phyloP scores from a whole-genome alignment of 2,888 invertebrate genomes.

The Lasioglossum calceatum region DNA sequence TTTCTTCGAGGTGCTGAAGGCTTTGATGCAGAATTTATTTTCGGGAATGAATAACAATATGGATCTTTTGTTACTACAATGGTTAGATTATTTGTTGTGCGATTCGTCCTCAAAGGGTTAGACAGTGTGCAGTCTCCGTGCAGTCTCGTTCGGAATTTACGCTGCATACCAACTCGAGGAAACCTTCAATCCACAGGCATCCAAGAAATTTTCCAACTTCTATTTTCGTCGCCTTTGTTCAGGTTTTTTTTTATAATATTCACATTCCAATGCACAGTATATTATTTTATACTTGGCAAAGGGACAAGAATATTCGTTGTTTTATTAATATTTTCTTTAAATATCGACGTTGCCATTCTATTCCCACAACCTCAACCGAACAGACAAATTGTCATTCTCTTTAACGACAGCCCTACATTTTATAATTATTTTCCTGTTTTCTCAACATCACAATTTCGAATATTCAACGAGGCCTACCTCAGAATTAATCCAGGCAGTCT shows the following conservation, averaged over 20 bases:
- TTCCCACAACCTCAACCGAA: background rate
- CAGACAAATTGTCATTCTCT: too few relatives aligned
- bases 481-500: too few relatives aligned
- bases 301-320: background rate
- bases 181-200: background rate
- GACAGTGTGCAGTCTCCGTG: background rate
- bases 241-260: slow-evolving; percentile 3
- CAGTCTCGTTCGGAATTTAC: background rate
- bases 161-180: background rate
- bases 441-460: background rate
- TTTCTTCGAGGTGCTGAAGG: too few relatives aligned
- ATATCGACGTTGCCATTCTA: background rate
- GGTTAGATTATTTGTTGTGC: background rate
- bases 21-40: too few relatives aligned
- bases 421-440: background rate
- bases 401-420: too few relatives aligned
- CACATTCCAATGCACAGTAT: background rate
- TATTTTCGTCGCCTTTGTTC: background rate
- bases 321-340: slow-evolving; percentile 15
- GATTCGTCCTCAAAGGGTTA: background rate
- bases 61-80: too few relatives aligned
- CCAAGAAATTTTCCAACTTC: slow-evolving; percentile 3
- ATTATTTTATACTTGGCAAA: background rate
- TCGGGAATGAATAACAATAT: too few relatives aligned
- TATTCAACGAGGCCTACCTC: too few relatives aligned